These are phyloP conservation scores for Leptopilina clavipes DNA, from an alignment of 1,140 invertebrate species.

Conservation along the genomic window DNA sequence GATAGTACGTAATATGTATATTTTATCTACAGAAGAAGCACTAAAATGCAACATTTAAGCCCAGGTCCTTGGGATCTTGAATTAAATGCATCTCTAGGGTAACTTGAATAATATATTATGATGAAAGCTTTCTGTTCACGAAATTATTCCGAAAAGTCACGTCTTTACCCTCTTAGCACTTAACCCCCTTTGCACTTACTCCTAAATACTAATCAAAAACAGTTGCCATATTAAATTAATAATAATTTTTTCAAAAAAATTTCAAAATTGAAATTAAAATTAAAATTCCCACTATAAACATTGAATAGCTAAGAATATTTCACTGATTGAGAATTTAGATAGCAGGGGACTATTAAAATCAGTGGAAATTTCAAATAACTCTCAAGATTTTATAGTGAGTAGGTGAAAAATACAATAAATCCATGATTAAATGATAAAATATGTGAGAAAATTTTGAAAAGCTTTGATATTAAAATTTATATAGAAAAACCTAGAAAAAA, in stretches of 20 bases:
- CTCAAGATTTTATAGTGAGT: too few relatives aligned
- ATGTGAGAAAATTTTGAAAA: too few relatives aligned
- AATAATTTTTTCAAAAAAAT: background rate
- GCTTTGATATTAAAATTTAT: too few relatives aligned
- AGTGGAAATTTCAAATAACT: too few relatives aligned
- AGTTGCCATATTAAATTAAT: background rate
- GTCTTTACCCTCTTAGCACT: background rate
- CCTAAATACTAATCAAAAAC: background rate
- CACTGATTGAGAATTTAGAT: too few relatives aligned
- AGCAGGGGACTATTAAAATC: too few relatives aligned
- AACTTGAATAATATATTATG: conserved; percentile 44
- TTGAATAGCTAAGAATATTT: too few relatives aligned
- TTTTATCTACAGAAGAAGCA: conserved; percentile 36
- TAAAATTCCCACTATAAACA: too few relatives aligned
- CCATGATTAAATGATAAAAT: too few relatives aligned
- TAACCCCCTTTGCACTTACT: conserved; percentile 17
- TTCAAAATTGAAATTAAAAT: too few relatives aligned
- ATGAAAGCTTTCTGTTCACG: conserved; percentile 19
- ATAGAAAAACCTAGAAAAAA: too few relatives aligned
- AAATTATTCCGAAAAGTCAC: conserved; percentile 33
- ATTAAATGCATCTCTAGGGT: conserved; percentile 37
- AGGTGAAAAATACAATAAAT: too few relatives aligned
- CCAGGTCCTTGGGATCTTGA: conserved; percentile 25
- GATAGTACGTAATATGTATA: background rate
- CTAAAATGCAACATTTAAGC: conserved; percentile 42